Evolutionary conservation across 2,888 invertebrate species (phyloP), one percentile per base, ranked within the genome.

Genomic region (Cyrtodaria siliqua): DNA sequence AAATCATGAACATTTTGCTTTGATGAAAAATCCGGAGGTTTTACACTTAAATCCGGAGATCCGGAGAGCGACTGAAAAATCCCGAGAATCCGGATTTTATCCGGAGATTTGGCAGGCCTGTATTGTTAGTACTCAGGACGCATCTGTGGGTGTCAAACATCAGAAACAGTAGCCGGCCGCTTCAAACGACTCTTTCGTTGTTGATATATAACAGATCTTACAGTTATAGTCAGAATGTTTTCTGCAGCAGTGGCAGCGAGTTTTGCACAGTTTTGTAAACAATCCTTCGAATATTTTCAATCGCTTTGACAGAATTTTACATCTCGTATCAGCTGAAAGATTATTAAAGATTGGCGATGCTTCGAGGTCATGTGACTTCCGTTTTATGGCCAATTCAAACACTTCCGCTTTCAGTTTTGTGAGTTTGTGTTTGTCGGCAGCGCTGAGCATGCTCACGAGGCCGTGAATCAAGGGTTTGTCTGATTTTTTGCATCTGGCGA

Each of bases 181-280:
- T 52, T 74, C 77, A 66, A 71, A 81, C 26, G 63, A 64, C 33
- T 81, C 81, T 40, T 81, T 81, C 2, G 64, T 64, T 12, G 76
- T 76, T 33, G 60, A 57, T 24, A 81, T 72, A 40, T 71, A 78
- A 64, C 81, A 81, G 27, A 81, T 81, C 40, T 81, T 81, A 56
- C 81, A 81, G 42, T 77, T 81, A 27, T 81, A 81, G 63, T 81
- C 81, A 23, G 81, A 66, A 40, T 81, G 81, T 60, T 81, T 81
- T 50, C 75, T 49, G 68, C 81, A 81, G 52, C 81, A 81, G 38
- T 81, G 81, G 18, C 81, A 81, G 57, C 81, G 67, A 26, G 77
- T 24, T 64, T 81, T 81, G 40, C 73, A 61, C 40, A 81, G 59
- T 40, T 75, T 77, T n/a, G 68, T 60, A 44, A 74, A 81, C 40